Conservation (phyloP, 2,888 invertebrate genomes). For the Mystacides longicornis region DNA sequence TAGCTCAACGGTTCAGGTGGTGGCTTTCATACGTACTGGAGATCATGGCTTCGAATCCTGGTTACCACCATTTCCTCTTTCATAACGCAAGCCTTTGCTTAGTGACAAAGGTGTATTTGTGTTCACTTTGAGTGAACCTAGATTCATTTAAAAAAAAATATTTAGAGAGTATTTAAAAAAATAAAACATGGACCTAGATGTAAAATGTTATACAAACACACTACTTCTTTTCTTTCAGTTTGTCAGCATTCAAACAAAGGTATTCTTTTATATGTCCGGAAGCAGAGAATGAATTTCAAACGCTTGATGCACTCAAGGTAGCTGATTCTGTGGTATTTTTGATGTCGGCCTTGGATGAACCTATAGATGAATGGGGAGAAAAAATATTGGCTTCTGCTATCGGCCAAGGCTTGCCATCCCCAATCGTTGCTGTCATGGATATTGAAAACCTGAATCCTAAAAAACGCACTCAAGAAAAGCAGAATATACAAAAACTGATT, state of each 20-base stretch:
- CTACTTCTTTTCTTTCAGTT: constrained; percentile 40
- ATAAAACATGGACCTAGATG: no score
- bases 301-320: constrained; percentile 78
- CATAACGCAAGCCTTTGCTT: no score
- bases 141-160: no score
- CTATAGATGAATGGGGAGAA: constrained; percentile 74
- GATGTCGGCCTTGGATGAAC: constrained; percentile 63
- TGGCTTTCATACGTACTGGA: no score
- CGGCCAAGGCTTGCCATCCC: constrained; percentile 76
- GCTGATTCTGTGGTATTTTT: constrained; percentile 79
- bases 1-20: no score
- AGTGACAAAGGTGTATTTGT: no score
- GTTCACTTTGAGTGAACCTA: no score
- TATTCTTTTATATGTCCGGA: constrained; percentile 74
- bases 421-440: constrained; percentile 66
- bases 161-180: no score
- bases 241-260: constrained; percentile 83
- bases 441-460: constrained; percentile 66
- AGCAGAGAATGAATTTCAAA: constrained; percentile 62
- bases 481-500: constrained; percentile 56
- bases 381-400: constrained; percentile 68
- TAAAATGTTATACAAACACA: no score
- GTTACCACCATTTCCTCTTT: no score
- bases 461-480: constrained; percentile 61
- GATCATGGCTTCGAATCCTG: no score